Base-by-base conservation (phyloP, 2,113 vertebrate genomes). In the Ophiodon elongatus region DNA sequence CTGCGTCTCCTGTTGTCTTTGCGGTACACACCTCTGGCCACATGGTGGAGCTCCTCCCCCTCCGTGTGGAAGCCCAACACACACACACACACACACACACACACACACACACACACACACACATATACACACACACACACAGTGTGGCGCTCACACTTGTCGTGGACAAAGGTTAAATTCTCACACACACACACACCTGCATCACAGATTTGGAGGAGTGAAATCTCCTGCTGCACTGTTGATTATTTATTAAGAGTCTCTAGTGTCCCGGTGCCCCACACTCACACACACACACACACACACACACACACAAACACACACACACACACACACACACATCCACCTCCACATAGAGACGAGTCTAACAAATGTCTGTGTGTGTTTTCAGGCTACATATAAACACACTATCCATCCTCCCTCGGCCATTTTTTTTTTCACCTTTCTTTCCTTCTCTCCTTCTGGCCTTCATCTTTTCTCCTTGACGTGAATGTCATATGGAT, bases 21-120 rank as follows among this genome's bases (percentile, higher is more conserved):
- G 45, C 74, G 79, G 60, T 63, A 39, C 74, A 19, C 5, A 11
- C 39, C 14, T 79, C 14, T 63, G n/a, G 60, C 81, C 91, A 86
- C 84, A 54, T 8, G 77, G 63, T 29, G 89, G 93, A 35, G 87
- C 84, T 77, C 85, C 52, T 85, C 69, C 33, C 6, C 79, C 76
- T 56, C 70, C 6, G 1, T 62, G 79, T 82, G 83, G 69, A 52
- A 70, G 59, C 37, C 2, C 4, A 27, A 29, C 79, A 57, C 50
- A 10, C 27, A 65, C 47, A 43, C 52, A 73, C 50, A 60, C 33
- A 47, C 23, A 25, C 41, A n/a, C 67, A 43, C 27, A 15, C 41
- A 43, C 37, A 37, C 65, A 54, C 37, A 25, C 43, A 59, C 6
- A 27, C 25, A 54, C 37, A 62, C 67, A 31, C 76, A 52, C 50